Evolutionary conservation across 1,140 invertebrate genomes (phyloP), one percentile per base, ranked within the genome.

Genomic region (Cardiocondyla obscurior): DNA sequence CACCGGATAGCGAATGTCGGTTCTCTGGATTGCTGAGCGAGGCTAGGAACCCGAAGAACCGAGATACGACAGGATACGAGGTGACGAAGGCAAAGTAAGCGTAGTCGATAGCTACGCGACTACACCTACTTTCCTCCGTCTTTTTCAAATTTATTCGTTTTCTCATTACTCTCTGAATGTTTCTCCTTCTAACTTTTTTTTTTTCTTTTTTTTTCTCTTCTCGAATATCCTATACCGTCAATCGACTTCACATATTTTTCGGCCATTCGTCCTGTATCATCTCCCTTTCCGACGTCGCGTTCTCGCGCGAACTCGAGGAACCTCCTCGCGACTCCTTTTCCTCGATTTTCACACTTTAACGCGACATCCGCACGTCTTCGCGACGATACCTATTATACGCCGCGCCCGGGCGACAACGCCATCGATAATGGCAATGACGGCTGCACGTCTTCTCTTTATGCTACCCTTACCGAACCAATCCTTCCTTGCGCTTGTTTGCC

Each of bases 341-440:
- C 82, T 88, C 49, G 30, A 77, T 79, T 83, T 53, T 79, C 82
- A 25, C 72, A 85, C 69, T 88, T 88, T 87, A 88, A 87, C 76
- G 60, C 65, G 70, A 81, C 77, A 51, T 87, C 46, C 51, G 72
- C 77, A 88, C 82, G 46, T 81, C 42, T 85, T 87, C 72, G 44
- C 33, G 33, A 70, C 76, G 74, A 88, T 77, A 76, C 57, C 53
- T 81, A 76, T 85, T 51, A 79, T 64, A 60, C 51, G 36, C 22
- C 30, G 57, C 76, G 73, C 69, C 57, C 58, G 30, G 69, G 72
- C 64, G 39, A 81, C 85, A 30, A 87, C 74, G 33, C 69, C 51
- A 58, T 84, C 81, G 49, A 69, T 60, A 69, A 39, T 76, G 81
- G 83, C 87, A 79, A 84, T 84, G 81, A 79, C 83, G 46, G 57